Evolutionary conservation across 2,113 vertebrate species (phyloP).

Genomic region (Regulus satrapa): DNA sequence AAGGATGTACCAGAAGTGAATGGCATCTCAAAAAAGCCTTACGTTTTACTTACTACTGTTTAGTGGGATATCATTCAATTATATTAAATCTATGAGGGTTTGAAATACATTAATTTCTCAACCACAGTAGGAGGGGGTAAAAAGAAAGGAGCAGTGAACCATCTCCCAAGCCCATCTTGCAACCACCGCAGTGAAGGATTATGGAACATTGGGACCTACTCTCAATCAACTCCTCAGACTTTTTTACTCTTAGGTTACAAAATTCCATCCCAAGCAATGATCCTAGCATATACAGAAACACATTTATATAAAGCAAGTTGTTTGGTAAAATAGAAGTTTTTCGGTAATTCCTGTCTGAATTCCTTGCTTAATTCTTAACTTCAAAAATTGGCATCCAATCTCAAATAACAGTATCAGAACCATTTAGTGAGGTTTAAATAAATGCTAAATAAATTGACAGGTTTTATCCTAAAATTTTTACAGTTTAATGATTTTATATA

Average conservation of each 20-base stretch:
- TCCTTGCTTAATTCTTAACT: neutral
- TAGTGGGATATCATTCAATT: neutral
- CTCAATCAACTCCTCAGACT: neutral
- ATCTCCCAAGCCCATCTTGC: neutral
- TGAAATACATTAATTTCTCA: neutral
- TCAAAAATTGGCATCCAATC: neutral
- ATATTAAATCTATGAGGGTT: neutral
- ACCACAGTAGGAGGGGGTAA: rapidly evolving
- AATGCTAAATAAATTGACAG: neutral
- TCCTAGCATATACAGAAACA: neutral
- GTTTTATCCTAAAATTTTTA: neutral
- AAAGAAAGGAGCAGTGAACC: neutral
- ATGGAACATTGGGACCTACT: neutral
- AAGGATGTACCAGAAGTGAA: neutral
- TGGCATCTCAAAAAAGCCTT: neutral
- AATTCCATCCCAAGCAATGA: neutral
- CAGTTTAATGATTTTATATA: neutral
- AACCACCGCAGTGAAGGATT: neutral
- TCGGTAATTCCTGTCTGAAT: neutral
- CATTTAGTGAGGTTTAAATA: neutral
- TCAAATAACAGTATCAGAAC: neutral
- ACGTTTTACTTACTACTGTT: neutral
- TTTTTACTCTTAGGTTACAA: neutral
- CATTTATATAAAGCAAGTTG: neutral
- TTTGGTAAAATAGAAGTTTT: neutral